Percentiles rank a stretch among this genome's conserved stretches.
Conservation (phyloP, 64 coral and sea anemone species). For the Catalaphyllia jardinei region DNA sequence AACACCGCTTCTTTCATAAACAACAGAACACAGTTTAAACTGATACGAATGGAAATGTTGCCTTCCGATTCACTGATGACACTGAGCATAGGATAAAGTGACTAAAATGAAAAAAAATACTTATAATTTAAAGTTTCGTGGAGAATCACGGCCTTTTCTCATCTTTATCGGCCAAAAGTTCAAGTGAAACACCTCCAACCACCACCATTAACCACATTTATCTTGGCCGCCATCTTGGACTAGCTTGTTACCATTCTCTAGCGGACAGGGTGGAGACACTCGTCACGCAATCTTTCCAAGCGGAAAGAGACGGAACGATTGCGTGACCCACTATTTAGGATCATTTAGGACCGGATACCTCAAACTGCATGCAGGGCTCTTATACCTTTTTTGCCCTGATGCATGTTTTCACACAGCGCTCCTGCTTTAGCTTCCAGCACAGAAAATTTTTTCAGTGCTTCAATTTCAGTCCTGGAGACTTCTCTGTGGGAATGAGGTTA, state of each 20-base stretch:
- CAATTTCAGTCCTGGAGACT: too few relatives aligned
- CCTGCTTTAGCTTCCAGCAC: too few relatives aligned
- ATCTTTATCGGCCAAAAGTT: conserved; percentile 24
- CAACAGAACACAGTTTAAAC: too few relatives aligned
- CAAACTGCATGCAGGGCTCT: too few relatives aligned
- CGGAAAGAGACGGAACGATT: too few relatives aligned
- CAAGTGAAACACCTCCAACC: neutral
- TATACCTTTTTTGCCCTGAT: too few relatives aligned
- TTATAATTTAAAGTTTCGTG: conserved; percentile 99
- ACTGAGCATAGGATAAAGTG: neutral
- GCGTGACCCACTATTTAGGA: too few relatives aligned
- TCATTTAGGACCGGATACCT: too few relatives aligned
- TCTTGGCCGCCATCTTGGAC: conserved; percentile 57
- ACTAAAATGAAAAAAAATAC: conserved; percentile 53
- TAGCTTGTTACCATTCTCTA: neutral
- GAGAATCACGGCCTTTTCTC: conserved; percentile 80
- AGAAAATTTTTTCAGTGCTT: too few relatives aligned
- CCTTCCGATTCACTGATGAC: neutral
- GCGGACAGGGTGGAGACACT: neutral
- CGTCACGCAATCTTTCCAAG: too few relatives aligned
- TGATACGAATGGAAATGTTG: neutral
- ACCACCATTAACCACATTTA: neutral
- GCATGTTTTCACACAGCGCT: too few relatives aligned
- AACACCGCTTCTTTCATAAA: neutral
- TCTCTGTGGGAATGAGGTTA: too few relatives aligned